Evolutionary conservation across 2,888 invertebrate species (phyloP), one percentile per base, ranked within the genome.

Genomic region (Protodeltote pygarga): DNA sequence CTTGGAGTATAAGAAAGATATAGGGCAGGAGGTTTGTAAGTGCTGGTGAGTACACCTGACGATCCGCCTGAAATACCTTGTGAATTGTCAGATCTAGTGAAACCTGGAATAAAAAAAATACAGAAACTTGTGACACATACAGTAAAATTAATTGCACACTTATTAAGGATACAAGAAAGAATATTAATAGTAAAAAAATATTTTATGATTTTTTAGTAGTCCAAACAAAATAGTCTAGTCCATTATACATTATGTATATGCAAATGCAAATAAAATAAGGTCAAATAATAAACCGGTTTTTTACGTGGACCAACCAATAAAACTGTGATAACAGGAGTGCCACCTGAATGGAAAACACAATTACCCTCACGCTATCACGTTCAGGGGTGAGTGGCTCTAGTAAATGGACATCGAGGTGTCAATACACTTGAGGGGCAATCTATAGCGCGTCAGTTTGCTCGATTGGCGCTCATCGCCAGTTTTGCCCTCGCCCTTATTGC

Each of bases 331-430:
- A 70, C 58, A 52, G 57, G 29, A 54, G 53, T 47, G 52, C 44
- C 44, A 65, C 64, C 55, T 58, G 45, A 52, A 57, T 66, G 49
- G 49, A 32, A 49, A 68, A 73, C 61, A 74, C 71, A 75, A 66
- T 64, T 54, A 41, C 61, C 44, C 42, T 67, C 44, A 60, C 48
- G 65, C 61, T 71, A 75, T 72, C 75, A 40, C 58, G 63, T 66
- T 71, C 57, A 62, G 52, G 66, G 72, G 63, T 68, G 69, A 75
- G 61, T 68, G 71, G 63, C 55, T 65, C 35, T 58, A 40, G 59
- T 72, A 73, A 78, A 78, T 72, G 71, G 73, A 63, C 66, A 67
- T 51, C 60, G 53, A 49, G 50, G 55, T 65, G 54, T 65, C 67
- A 66, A 67, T 69, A 67, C 60, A 63, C 65, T 64, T 61, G 66